These are phyloP conservation scores for Palythoa caribaeorum DNA, from an alignment of 92 coral and sea anemone species.

Conservation along the genomic window DNA sequence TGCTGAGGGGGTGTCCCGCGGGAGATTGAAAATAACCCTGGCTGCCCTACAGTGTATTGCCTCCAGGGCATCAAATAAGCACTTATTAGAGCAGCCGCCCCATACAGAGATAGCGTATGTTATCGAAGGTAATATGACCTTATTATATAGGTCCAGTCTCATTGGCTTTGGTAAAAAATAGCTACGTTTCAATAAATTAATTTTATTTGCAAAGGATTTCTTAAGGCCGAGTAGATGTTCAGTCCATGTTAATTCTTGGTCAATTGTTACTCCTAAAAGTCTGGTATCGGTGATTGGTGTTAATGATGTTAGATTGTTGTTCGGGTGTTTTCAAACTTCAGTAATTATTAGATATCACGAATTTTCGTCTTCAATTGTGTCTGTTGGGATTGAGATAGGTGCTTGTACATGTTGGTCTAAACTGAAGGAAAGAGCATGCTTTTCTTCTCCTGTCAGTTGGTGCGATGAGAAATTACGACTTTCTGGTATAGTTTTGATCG, in stretches of 20 bases:
- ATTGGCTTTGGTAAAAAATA: slow-evolving; percentile 17
- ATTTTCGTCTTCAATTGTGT: too few species aligned
- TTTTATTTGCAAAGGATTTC: slow-evolving; percentile 26
- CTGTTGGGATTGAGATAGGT: too few species aligned
- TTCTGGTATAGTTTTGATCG: background rate
- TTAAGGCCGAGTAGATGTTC: background rate
- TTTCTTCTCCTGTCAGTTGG: too few species aligned
- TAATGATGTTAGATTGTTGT: too few species aligned
- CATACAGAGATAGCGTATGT: slow-evolving; percentile 24
- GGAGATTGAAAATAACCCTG: slow-evolving; percentile 14
- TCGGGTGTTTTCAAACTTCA: too few species aligned
- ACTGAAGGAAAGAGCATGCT: too few species aligned
- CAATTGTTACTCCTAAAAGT: slow-evolving; percentile 33
- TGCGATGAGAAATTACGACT: background rate
- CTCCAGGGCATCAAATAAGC: slow-evolving; percentile 24
- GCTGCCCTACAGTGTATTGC: slow-evolving; percentile 24
- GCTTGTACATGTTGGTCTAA: too few species aligned
- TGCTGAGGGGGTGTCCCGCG: slow-evolving; percentile 30
- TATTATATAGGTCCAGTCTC: slow-evolving; percentile 22
- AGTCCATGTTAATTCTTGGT: slow-evolving; percentile 17
- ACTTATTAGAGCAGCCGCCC: slow-evolving; percentile 6
- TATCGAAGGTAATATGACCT: slow-evolving; percentile 29
- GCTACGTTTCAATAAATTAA: slow-evolving; percentile 15
- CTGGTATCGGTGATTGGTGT: background rate
- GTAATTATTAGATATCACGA: too few species aligned